Conservation (phyloP, 2,888 invertebrate species). For the Caenorhabditis sp. region DNA sequence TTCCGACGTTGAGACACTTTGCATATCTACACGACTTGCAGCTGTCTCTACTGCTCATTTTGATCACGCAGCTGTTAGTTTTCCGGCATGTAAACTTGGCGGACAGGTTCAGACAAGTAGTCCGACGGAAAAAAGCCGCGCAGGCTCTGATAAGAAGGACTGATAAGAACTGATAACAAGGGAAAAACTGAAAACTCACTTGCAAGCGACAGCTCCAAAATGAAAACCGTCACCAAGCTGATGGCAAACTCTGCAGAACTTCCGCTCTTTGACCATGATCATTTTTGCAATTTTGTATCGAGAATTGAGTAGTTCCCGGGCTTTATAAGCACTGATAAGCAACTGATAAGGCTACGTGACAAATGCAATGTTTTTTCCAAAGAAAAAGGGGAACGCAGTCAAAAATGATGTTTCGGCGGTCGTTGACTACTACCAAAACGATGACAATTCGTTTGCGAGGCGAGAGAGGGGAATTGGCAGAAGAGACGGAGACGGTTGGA, state of each 20-base stretch:
- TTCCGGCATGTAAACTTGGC: conserved; percentile 47
- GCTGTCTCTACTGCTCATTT: conserved; percentile 52
- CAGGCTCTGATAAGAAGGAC: conserved; percentile 45
- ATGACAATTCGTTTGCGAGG: conserved; percentile 50
- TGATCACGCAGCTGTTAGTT: conserved; percentile 43
- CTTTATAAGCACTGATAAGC: conserved; percentile 7
- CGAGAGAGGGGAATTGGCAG: neutral
- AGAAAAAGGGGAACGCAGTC: too few species aligned
- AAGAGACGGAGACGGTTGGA: conserved; percentile 1
- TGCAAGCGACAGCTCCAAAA: conserved; percentile 56
- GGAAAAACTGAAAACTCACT: conserved; percentile 29
- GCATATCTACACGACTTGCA: conserved; percentile 57
- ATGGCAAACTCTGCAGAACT: conserved; percentile 48
- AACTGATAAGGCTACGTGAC: conserved; percentile 28
- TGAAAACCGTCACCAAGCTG: conserved; percentile 52
- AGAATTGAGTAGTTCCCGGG: too few species aligned
- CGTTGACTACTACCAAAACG: too few species aligned
- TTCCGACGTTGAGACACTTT: conserved; percentile 48
- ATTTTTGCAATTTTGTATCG: too few species aligned
- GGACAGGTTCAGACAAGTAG: conserved; percentile 33
- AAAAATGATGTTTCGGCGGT: too few species aligned
- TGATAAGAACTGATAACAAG: neutral
- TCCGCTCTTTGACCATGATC: conserved; percentile 38
- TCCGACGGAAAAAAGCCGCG: conserved; percentile 53
- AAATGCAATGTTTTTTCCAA: too few species aligned